Percentiles rank a stretch among this genome's conserved stretches.
phyloP scores from a whole-genome alignment of 2,113 vertebrate species.

The Leucopsar rothschildi region DNA sequence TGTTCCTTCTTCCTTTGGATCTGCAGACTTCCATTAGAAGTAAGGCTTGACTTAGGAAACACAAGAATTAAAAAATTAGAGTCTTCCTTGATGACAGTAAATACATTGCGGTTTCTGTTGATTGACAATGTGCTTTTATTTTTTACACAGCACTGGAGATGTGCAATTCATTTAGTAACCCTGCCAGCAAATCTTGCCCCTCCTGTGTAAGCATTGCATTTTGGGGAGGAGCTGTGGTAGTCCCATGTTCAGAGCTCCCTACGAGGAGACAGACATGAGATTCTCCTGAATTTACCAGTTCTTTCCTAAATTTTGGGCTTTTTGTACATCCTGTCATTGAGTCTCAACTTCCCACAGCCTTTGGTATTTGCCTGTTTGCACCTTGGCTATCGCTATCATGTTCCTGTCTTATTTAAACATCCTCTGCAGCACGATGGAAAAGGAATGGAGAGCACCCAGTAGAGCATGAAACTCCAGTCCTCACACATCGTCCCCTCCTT shows the following conservation, averaged over 20 bases:
- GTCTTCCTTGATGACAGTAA: background rate
- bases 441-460: background rate
- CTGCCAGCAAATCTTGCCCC: background rate
- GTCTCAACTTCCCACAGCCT: background rate
- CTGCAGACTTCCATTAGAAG: background rate
- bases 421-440: background rate
- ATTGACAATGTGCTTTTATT: background rate
- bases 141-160: background rate
- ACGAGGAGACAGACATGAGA: background rate
- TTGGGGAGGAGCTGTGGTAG: accelerated
- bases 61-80: background rate
- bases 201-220: background rate
- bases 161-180: background rate
- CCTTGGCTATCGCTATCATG: background rate
- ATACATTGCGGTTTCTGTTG: background rate
- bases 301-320: background rate
- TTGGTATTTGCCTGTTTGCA: background rate
- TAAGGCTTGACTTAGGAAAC: background rate
- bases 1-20: background rate
- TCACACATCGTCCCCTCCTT: background rate
- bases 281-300: background rate
- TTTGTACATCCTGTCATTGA: background rate
- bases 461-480: background rate
- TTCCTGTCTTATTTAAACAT: background rate
- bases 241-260: background rate